Conservation (phyloP, 2,888 invertebrate genomes). For the Tinea pellionella region DNA sequence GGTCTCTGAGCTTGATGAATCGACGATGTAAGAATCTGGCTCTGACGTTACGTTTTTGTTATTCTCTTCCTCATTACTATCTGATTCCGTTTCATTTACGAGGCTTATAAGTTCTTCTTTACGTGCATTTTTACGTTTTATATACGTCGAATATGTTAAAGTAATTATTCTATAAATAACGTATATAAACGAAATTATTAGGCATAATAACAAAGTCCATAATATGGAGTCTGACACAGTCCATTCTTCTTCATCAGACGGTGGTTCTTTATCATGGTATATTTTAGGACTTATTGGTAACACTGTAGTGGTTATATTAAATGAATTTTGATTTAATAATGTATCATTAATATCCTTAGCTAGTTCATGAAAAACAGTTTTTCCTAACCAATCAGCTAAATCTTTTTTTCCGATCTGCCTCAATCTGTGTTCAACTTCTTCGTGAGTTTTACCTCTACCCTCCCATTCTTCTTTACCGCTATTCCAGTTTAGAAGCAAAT, state of each 20-base stretch:
- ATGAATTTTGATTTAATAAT: slow-evolving; percentile 24
- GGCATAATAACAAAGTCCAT: slow-evolving; percentile 15
- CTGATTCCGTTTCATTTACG: neutral
- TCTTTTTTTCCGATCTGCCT: slow-evolving; percentile 67
- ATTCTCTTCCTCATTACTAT: neutral
- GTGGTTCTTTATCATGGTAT: slow-evolving; percentile 13
- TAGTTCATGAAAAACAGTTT: slow-evolving; percentile 64
- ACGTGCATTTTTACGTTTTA: neutral
- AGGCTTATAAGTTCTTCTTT: neutral
- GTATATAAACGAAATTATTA: neutral
- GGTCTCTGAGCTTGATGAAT: neutral
- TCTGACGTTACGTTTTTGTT: neutral
- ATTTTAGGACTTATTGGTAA: slow-evolving; percentile 7
- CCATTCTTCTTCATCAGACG: slow-evolving; percentile 24
- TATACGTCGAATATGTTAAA: neutral
- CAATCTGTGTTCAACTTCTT: slow-evolving; percentile 62
- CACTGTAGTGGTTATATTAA: slow-evolving; percentile 20
- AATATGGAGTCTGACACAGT: slow-evolving; percentile 31
- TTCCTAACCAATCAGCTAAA: slow-evolving; percentile 73
- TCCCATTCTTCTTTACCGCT: slow-evolving; percentile 29
- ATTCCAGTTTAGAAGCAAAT: slow-evolving; percentile 15
- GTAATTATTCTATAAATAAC: neutral
- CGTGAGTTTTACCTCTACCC: slow-evolving; percentile 71
- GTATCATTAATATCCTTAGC: slow-evolving; percentile 53
- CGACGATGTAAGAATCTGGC: neutral